Evolutionary conservation across 1,140 invertebrate species (phyloP).

Genomic region (Drosophila leontia): DNA sequence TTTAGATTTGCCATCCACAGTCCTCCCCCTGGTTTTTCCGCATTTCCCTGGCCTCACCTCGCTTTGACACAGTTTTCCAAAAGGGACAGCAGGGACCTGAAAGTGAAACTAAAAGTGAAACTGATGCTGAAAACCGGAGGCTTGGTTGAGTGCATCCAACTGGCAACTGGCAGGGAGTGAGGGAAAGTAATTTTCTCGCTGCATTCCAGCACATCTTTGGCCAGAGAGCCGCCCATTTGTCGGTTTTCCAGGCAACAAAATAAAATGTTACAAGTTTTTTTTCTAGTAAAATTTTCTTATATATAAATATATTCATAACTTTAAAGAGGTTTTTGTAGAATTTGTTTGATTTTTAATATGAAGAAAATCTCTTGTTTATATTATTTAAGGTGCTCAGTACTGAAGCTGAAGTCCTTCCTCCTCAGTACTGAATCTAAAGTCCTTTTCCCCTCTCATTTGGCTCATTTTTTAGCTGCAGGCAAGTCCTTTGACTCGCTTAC

Average conservation of each 20-base stretch:
- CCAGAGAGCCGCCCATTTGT: conserved; percentile 2
- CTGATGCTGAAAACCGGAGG: conserved; percentile 14
- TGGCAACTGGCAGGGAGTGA: conserved; percentile 13
- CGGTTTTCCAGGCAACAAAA: not conserved
- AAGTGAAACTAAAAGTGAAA: conserved; percentile 45
- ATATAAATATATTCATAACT: not conserved
- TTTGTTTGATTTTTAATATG: not conserved
- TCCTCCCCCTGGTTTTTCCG: not conserved
- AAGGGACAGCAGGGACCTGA: conserved; percentile 5
- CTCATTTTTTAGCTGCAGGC: conserved; percentile 17
- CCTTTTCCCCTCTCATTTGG: not conserved
- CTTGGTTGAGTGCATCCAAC: conserved; percentile 44
- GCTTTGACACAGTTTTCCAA: conserved; percentile 33
- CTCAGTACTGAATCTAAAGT: not conserved
- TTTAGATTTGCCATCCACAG: conserved; percentile 40
- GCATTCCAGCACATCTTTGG: conserved; percentile 1
- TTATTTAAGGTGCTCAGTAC: not conserved
- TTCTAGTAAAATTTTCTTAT: too few relatives aligned
- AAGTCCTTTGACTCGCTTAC: conserved; percentile 31
- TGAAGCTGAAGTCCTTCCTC: not conserved
- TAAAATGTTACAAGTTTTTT: too few relatives aligned
- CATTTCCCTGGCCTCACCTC: conserved; percentile 1
- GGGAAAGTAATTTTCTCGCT: not conserved
- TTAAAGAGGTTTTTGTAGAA: too few relatives aligned
- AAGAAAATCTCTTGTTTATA: too few relatives aligned